Conservation (phyloP, 2,113 vertebrate genomes). For the Pangasianodon hypophthalmus region DNA sequence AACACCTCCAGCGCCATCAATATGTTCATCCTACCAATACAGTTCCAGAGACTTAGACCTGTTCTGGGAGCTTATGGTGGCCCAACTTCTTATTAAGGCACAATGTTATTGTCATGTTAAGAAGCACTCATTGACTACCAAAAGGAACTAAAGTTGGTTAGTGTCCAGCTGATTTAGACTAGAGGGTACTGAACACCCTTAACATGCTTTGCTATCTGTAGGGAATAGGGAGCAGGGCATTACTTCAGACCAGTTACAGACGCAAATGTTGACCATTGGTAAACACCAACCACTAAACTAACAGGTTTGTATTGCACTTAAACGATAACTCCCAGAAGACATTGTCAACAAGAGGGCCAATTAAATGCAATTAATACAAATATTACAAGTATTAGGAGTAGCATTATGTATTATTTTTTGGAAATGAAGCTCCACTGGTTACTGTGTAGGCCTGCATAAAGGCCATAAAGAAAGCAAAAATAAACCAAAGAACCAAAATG, state of each 20-base stretch:
- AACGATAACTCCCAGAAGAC: background rate
- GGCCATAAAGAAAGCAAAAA: background rate
- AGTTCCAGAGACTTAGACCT: background rate
- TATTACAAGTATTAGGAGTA: background rate
- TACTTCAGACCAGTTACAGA: background rate
- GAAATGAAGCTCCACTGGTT: background rate
- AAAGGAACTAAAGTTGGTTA: background rate
- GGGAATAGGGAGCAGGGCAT: background rate
- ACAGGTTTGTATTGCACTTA: background rate
- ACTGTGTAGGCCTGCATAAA: background rate
- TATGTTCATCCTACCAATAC: no score
- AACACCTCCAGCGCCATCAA: background rate
- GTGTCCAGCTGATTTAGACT: background rate
- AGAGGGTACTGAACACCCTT: no score
- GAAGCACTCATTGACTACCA: no score
- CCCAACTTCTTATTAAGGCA: background rate
- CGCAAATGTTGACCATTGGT: background rate
- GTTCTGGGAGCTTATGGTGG: background rate
- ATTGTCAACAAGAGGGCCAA: background rate
- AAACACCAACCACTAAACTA: background rate
- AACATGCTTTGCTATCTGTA: background rate
- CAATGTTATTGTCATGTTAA: no score
- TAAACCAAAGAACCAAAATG: no score
- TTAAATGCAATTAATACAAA: background rate
- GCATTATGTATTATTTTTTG: background rate